Evolutionary conservation across 1,140 invertebrate genomes (phyloP).

Genomic region (Lordiphosa stackelbergi): DNA sequence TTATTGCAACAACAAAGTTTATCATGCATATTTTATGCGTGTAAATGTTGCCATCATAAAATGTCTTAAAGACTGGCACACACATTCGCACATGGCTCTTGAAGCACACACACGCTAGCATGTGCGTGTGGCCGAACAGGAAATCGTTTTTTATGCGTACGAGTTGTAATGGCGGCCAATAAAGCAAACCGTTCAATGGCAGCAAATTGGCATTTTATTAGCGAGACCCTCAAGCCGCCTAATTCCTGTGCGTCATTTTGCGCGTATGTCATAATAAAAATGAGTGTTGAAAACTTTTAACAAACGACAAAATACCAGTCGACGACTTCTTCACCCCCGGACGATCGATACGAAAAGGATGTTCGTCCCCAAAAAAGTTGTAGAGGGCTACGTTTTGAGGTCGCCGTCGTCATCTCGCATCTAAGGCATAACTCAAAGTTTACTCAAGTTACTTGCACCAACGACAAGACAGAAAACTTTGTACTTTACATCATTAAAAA

Average conservation of each 20-base stretch:
- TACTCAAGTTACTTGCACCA: constrained; percentile 74
- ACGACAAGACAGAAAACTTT: constrained; percentile 75
- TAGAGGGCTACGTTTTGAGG: constrained; percentile 52
- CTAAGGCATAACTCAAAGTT: constrained; percentile 73
- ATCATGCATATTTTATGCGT: constrained; percentile 76
- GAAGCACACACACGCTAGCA: constrained; percentile 7
- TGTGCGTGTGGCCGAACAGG: constrained; percentile 22
- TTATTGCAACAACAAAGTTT: constrained; percentile 76
- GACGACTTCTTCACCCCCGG: constrained; percentile 1
- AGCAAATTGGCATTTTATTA: constrained; percentile 75
- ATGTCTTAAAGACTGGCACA: constrained; percentile 40
- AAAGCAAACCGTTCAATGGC: constrained; percentile 69
- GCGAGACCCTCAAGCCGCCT: constrained; percentile 31
- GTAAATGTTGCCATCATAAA: constrained; percentile 76
- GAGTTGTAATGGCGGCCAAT: constrained; percentile 72
- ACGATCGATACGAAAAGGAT: constrained; percentile 65
- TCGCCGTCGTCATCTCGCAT: constrained; percentile 45
- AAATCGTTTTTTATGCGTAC: constrained; percentile 62
- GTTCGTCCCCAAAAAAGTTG: constrained; percentile 13
- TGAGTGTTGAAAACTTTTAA: constrained; percentile 71
- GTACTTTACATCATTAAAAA: constrained; percentile 76
- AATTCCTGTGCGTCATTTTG: constrained; percentile 44
- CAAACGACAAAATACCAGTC: constrained; percentile 70
- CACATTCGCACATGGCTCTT: constrained; percentile 10
- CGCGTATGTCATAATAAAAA: constrained; percentile 73